Evolutionary conservation across 2,888 invertebrate genomes (phyloP), one percentile per base, ranked within the genome.

Genomic region (Caenorhabditis sulstoni): DNA sequence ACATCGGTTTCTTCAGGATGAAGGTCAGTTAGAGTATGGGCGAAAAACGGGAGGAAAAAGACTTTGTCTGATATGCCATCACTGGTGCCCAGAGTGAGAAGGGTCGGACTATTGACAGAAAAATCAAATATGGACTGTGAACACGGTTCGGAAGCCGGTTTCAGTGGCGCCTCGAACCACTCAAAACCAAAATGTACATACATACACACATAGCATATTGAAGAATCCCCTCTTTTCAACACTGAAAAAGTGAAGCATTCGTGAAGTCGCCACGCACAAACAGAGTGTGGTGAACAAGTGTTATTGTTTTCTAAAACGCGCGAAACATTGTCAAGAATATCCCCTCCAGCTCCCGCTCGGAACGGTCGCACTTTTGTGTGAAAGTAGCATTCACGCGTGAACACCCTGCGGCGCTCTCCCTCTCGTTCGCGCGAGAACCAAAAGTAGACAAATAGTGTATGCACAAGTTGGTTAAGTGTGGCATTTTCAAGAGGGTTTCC

Each of bases 311-410:
- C 37, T 9, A 23, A 55, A 62, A 57, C 41, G 62, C 55, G 62
- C 71, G 62, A 62, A 71, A 62, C 62, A 71, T 55, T 39, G 58
- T n/a, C 35, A 35, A 29, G 61, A 45, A 23, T 53, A 57, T 64
- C 64, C 64, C 37, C 37, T 37, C 37, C 41, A 14, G 73, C 64
- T 64, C 64, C 73, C 73, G 64, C 53, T 16, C 50, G 18, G 37
- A 45, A 50, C 7, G 2, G 7, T 66, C 68, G 62, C 70, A 70
- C 71, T 55, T 57, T 71, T 71, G 62, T 62, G 62, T 55, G 71
- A 73, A 73, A 65, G 73, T 73, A 73, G 73, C 73, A 73, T 73
- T 73, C 73, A 73, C 73, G 73, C 73, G 73, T 73, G 73, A 73
- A 73, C 73, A 73, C 73, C 64, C 39, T 5, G 3, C 4, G 29